Evolutionary conservation across 1,140 invertebrate species (phyloP), one percentile per base, ranked within the genome.

Genomic region (Eubasilissa regina): DNA sequence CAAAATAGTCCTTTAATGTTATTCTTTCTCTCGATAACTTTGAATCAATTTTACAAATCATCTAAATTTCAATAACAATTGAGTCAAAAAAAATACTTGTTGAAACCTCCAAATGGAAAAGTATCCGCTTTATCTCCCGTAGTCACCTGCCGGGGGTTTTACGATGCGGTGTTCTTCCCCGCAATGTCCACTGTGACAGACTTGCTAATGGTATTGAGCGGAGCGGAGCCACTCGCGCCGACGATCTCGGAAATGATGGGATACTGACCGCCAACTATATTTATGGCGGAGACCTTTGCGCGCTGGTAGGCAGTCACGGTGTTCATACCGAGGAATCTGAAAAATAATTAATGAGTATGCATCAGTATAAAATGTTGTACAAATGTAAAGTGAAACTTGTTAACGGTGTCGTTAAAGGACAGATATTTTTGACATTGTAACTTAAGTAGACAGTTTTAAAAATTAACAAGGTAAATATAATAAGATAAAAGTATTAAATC

Each of bases 281-380:
- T 94, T n/a, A 97, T 90, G 0, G 95, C 94, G 9, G 95, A 96
- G 12, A 97, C 95, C 88, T 96, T 96, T 75, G 96, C 95, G 45
- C 95, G 91, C 84, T 97, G 95, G 88, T 96, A 97, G 11, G 95
- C 96, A 53, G 94, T 93, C 10, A 96, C 93, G 0, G 95, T 95
- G 85, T 96, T 96, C 84, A 96, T 92, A 68, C 95, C 95, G 53
- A 97, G 89, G 86, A 95, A 96, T 87, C 89, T 89, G 85, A 9
- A 84, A 80, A 64, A 75, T n/a, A n/a, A n/a, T n/a, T n/a, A 12
- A 74, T 3, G 4, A 51, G 1, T 15, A 17, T 3, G 13, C 15
- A 10, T 48, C 21, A 19, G 13, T 60, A 60, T n/a, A 60, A 15
- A 51, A 13, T 12, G 8, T 51, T 51, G 3, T 1, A 51, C 48